Evolutionary conservation across 2,888 invertebrate genomes (phyloP), one percentile per base, ranked within the genome.

Genomic region (Diploptera punctata): DNA sequence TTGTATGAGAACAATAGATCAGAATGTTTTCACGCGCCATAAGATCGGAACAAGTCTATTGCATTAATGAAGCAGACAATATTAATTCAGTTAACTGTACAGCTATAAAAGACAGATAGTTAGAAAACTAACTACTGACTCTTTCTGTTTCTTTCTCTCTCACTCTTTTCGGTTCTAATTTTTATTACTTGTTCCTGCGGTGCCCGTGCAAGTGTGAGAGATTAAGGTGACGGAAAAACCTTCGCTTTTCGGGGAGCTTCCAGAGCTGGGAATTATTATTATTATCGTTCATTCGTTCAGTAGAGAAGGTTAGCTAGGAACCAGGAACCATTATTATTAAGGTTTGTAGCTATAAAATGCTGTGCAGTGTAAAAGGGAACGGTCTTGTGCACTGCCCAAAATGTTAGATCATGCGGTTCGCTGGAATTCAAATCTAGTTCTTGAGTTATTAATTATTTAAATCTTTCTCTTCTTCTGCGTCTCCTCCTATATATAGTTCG

Each of bases 161-260:
- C 44, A 18, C 47, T 44, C 65, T 65, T 65, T 65, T 65, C 65
- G n/a, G 47, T 65, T 65, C 65, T 65, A 65, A 65, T 65, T 65
- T 65, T 65, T 65, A 65, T 65, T 65, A 47, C 65, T 65, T 65
- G 65, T 65, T 65, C 65, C 65, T 65, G 65, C 24, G 65, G 68
- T 62, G 70, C 44, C 47, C 70, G 62, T 62, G 61, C 67, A 70
- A 70, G 72, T 72, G 74, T 67, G 67, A 74, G 74, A 74, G 74
- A 74, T 74, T 74, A 72, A 72, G 72, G 72, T 74, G 74, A 74
- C 70, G 74, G 74, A 72, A 74, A 73, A 73, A 73, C 73, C 73
- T 71, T 68, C 26, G 21, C 73, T 19, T 24, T 54, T 16, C 26
- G 21, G 21, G 16, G 57, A 57, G 57, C 57, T 57, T 57, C 65